Evolutionary conservation across 2,113 vertebrate species (phyloP).

Genomic region (Aptenodytes forsteri): DNA sequence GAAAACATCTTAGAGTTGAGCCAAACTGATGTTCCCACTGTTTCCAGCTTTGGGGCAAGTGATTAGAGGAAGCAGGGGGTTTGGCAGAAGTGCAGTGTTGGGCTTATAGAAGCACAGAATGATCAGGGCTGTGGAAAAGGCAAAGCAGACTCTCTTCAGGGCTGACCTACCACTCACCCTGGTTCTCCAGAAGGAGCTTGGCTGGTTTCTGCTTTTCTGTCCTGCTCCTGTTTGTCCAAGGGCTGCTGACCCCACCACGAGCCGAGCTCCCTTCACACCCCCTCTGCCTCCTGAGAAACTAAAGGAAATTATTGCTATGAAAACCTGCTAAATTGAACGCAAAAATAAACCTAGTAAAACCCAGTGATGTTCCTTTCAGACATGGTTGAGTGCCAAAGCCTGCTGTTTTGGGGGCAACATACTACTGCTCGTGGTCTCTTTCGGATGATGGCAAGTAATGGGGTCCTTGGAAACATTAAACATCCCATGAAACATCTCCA

Average conservation of each 20-base stretch:
- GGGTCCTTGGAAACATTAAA: background rate
- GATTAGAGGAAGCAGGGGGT: background rate
- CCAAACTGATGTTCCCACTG: background rate
- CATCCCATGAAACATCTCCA: background rate
- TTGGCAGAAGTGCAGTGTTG: background rate
- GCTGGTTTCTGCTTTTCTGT: background rate
- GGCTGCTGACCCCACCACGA: background rate
- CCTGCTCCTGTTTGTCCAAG: background rate
- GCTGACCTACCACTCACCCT: background rate
- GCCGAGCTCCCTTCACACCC: background rate
- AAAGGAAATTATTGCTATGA: background rate
- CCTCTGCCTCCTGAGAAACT: background rate
- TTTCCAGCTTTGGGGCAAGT: background rate
- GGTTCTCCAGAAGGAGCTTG: background rate
- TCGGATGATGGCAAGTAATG: fast-evolving
- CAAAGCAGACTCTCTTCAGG: background rate
- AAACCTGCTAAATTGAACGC: background rate
- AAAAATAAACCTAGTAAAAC: background rate
- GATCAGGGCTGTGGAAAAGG: background rate
- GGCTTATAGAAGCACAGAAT: background rate
- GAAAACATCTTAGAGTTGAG: background rate
- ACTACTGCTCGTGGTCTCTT: background rate
- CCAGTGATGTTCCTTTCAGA: background rate
- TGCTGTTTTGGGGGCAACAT: background rate
- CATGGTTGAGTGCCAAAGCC: background rate